Evolutionary conservation across 1,140 invertebrate species (phyloP).

Genomic region (Leguminivora glycinivorella): DNA sequence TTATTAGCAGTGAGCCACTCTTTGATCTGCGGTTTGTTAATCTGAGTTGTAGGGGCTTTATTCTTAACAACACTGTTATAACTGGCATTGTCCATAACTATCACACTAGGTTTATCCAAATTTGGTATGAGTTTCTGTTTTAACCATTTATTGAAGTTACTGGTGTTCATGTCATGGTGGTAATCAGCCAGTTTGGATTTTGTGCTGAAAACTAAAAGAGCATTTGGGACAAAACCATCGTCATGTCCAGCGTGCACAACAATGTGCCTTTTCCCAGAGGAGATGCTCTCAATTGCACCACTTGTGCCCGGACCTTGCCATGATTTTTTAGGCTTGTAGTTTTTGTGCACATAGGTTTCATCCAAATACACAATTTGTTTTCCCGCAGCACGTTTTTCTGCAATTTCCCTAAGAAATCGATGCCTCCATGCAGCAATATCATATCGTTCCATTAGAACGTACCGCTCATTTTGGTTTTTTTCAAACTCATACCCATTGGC

Average conservation of each 20-base stretch:
- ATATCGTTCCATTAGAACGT: conserved; percentile 14
- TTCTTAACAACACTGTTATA: conserved; percentile 28
- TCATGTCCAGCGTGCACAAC: conserved; percentile 31
- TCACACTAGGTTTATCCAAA: conserved; percentile 3
- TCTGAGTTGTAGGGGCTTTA: conserved; percentile 22
- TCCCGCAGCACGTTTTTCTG: not conserved
- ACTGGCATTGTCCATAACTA: conserved; percentile 31
- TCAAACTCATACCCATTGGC: conserved; percentile 22
- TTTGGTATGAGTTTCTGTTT: conserved; percentile 30
- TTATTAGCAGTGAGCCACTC: conserved; percentile 25
- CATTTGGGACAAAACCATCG: conserved; percentile 29
- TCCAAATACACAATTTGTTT: conserved; percentile 25
- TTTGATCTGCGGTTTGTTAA: not conserved
- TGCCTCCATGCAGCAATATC: conserved; percentile 21
- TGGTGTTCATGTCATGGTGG: conserved; percentile 29
- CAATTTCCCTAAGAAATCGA: conserved; percentile 4
- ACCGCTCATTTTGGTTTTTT: conserved; percentile 19
- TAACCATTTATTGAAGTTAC: conserved; percentile 29
- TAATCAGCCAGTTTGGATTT: conserved; percentile 30
- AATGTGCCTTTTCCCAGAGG: conserved; percentile 28
- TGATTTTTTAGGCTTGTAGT: conserved; percentile 30
- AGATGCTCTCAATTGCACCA: conserved; percentile 25
- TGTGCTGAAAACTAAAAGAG: conserved; percentile 23
- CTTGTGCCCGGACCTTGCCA: conserved; percentile 18
- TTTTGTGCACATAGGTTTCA: conserved; percentile 27